Percentiles rank a stretch among this genome's conserved stretches.
These are phyloP conservation scores for Pleuronectes platessa DNA, from an alignment of 2,113 vertebrate species.

Conservation along the genomic window DNA sequence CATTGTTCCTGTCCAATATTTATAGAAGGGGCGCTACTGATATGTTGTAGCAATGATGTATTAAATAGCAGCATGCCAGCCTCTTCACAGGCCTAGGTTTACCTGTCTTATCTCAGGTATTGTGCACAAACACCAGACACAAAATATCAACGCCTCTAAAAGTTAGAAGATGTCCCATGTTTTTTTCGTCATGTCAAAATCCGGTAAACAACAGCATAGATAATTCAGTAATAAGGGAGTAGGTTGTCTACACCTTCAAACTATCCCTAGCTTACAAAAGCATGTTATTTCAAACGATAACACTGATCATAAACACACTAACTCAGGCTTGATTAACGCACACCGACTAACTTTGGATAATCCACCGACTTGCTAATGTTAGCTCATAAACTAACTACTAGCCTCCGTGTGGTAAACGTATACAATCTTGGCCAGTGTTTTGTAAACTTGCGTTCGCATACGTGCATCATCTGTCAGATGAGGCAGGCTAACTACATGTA, in stretches of 20 bases:
- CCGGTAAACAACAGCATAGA: neutral
- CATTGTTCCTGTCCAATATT: constrained; percentile 7
- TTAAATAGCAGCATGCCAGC: constrained; percentile 14
- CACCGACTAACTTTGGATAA: constrained; percentile 39
- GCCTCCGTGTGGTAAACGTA: neutral
- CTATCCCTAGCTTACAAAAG: too few species aligned
- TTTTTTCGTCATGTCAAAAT: neutral
- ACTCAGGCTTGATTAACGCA: neutral
- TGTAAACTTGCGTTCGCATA: neutral
- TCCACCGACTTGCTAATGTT: constrained; percentile 38
- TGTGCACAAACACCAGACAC: neutral
- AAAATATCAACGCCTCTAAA: neutral
- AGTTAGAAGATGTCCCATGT: neutral
- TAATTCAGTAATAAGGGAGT: neutral
- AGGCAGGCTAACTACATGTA: constrained; percentile 7
- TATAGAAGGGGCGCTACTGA: neutral
- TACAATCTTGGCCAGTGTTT: neutral
- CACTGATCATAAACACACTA: neutral
- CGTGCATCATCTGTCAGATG: constrained; percentile 4
- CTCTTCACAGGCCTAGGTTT: neutral
- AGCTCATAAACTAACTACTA: constrained; percentile 13
- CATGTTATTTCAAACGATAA: constrained; percentile 6
- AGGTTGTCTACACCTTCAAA: neutral
- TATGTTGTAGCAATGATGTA: neutral
- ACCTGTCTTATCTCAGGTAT: constrained; percentile 2